phyloP scores from a whole-genome alignment of 2,797 vertebrate genomes.

The Scomberomorus guttatus region DNA sequence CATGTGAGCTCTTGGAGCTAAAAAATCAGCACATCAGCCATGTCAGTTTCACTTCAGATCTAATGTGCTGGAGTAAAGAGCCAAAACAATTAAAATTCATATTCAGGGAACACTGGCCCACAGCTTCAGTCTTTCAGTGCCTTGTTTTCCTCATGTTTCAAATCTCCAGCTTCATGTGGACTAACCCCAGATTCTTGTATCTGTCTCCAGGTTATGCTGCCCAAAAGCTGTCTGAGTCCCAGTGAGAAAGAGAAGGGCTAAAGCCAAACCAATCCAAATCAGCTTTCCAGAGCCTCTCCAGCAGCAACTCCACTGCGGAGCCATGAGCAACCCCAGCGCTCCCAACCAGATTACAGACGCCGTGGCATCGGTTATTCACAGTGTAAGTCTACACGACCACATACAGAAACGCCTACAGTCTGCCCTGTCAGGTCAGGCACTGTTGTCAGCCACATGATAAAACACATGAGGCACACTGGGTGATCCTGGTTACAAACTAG shows the following conservation, averaged over 20 bases:
- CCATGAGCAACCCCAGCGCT: slow-evolving; percentile 81
- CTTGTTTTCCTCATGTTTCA: slow-evolving; percentile 13
- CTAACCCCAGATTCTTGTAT: slow-evolving; percentile 54
- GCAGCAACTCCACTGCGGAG: slow-evolving; percentile 65
- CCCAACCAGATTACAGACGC: slow-evolving; percentile 73
- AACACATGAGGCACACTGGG: slow-evolving; percentile 23
- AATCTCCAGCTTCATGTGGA: slow-evolving; percentile 23
- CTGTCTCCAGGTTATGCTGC: slow-evolving; percentile 87
- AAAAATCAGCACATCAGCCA: not conserved
- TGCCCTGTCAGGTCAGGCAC: slow-evolving; percentile 11
- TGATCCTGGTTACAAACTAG: slow-evolving; percentile 28
- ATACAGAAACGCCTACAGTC: slow-evolving; percentile 14
- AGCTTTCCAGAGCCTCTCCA: slow-evolving; percentile 63
- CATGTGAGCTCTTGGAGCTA: not conserved
- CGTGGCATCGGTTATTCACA: slow-evolving; percentile 74
- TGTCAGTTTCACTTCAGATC: not conserved
- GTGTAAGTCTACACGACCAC: slow-evolving; percentile 73
- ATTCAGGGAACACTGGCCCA: slow-evolving; percentile 12
- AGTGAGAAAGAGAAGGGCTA: slow-evolving; percentile 90
- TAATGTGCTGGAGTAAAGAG: not conserved
- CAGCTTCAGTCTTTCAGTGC: slow-evolving; percentile 8
- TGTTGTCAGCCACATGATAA: slow-evolving; percentile 18
- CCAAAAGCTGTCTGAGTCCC: slow-evolving; percentile 88
- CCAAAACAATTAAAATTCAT: slow-evolving; percentile 19
- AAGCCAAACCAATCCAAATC: slow-evolving; percentile 70